Conservation (phyloP, 2,113 vertebrate species). For the Panurus biarmicus region DNA sequence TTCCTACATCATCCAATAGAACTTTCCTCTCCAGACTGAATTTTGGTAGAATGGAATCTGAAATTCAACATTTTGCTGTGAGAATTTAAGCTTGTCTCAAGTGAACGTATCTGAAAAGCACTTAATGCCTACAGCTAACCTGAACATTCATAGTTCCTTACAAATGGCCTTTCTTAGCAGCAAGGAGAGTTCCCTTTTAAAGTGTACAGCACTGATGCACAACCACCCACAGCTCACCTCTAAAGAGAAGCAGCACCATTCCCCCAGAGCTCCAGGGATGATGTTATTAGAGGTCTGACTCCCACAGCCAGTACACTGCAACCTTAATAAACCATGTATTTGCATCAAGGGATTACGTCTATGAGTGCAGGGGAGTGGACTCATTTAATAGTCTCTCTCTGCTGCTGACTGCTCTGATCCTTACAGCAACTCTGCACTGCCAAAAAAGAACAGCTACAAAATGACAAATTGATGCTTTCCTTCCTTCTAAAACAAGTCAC, state of each 20-base stretch:
- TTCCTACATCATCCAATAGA: background rate
- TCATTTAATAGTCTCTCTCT: conserved; percentile 7
- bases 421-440: background rate
- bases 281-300: conserved; percentile 19
- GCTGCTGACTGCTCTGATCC: background rate
- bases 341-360: conserved; percentile 27
- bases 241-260: background rate
- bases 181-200: background rate
- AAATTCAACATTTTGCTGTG: background rate
- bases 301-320: background rate
- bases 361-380: background rate
- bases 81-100: background rate
- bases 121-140: background rate
- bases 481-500: conserved; percentile 28
- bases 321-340: conserved; percentile 35
- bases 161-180: background rate
- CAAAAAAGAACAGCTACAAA: background rate
- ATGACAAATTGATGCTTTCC: background rate
- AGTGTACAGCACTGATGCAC: background rate
- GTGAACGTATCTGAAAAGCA: background rate
- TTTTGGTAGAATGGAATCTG: background rate
- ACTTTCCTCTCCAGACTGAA: background rate
- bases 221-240: background rate
- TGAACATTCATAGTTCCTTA: background rate
- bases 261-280: background rate